Percentiles rank a stretch among this genome's conserved stretches.
Conservation (phyloP, 2,113 vertebrate genomes). For the Montifringilla adamsi region DNA sequence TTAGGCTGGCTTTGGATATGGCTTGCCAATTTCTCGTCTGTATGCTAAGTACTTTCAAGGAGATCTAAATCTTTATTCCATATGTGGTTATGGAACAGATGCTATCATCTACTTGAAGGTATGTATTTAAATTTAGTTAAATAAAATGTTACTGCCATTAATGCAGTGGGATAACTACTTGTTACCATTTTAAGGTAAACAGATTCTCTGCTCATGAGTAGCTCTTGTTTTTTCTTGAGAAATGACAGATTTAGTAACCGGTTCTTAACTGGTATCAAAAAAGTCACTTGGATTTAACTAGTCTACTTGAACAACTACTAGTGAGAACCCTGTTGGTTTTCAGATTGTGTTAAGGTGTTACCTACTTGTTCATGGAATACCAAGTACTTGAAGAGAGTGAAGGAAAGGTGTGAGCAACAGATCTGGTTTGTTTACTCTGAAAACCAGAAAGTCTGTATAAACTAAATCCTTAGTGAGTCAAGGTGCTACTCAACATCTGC, state of each 20-base stretch:
- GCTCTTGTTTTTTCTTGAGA: neutral
- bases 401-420: neutral
- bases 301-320: neutral
- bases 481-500: neutral
- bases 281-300: neutral
- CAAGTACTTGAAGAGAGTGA: neutral
- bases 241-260: neutral
- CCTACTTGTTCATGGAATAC: neutral
- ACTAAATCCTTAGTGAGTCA: neutral
- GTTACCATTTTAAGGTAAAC: neutral
- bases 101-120: slow-evolving; percentile 97
- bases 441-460: neutral
- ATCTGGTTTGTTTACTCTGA: neutral
- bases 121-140: neutral
- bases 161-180: neutral
- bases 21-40: slow-evolving; percentile 95
- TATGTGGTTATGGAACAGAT: slow-evolving; percentile 93
- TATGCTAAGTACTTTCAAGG: slow-evolving; percentile 98
- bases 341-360: neutral
- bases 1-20: slow-evolving; percentile 97
- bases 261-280: neutral
- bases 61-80: slow-evolving; percentile 93
- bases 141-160: neutral
- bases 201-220: neutral
- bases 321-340: neutral